Evolutionary conservation across 23 tunicate species (phyloP).

Genomic region (Halocynthia roretzi): DNA sequence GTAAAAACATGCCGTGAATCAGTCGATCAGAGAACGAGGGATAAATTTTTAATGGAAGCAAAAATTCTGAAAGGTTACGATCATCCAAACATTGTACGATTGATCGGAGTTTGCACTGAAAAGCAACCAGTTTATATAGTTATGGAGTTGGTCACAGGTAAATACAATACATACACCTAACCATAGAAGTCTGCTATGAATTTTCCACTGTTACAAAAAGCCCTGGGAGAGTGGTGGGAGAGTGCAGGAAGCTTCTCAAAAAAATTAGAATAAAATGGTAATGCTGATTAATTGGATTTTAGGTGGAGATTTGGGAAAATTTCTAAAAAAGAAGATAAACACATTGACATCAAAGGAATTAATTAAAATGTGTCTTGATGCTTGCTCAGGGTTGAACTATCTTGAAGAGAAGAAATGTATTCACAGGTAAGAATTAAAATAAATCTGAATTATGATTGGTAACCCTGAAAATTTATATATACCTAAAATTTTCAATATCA

Average conservation of each 20-base stretch:
- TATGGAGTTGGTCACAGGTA: constrained; percentile 77
- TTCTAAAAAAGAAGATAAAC: constrained; percentile 12
- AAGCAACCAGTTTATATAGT: constrained; percentile 80
- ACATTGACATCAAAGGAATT: constrained; percentile 21
- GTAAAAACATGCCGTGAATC: constrained; percentile 85
- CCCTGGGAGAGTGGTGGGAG: too few species aligned
- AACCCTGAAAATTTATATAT: neutral
- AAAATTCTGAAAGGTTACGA: constrained; percentile 81
- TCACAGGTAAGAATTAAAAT: constrained; percentile 55
- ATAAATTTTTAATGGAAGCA: constrained; percentile 84
- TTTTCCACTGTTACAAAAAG: too few species aligned
- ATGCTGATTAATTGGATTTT: neutral
- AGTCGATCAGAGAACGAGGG: constrained; percentile 62
- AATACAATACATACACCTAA: too few species aligned
- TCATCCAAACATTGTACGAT: constrained; percentile 68
- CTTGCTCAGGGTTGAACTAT: constrained; percentile 72
- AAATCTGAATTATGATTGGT: neutral
- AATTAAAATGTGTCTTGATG: constrained; percentile 52
- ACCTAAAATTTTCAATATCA: neutral
- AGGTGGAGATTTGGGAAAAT: constrained; percentile 74
- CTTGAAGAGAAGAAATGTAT: constrained; percentile 87
- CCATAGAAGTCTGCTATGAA: too few species aligned
- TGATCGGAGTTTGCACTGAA: constrained; percentile 84
- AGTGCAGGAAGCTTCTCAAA: too few species aligned
- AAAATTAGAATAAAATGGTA: too few species aligned